A percentile compares a stretch with the other conserved stretches of the same genome.
Evolutionary conservation across 2,797 vertebrate genomes (phyloP).

Genomic region (Syngnathus acus): DNA sequence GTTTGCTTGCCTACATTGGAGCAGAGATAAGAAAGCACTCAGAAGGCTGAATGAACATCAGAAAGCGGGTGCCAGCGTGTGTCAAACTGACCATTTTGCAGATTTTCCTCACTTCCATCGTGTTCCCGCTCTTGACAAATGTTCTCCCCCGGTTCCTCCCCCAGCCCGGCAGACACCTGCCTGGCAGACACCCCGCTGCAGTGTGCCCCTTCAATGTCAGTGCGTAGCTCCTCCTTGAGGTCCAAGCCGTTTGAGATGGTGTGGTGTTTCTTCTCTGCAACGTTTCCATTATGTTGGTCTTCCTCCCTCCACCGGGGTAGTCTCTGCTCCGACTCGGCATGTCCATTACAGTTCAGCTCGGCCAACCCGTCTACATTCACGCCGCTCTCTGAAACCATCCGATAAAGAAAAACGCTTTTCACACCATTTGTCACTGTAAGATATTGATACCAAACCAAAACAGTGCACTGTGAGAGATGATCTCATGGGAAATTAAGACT

Average conservation of each 20-base stretch:
- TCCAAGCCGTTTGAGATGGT: conserved; percentile 59
- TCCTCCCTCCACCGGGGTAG: conserved; percentile 51
- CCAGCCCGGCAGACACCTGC: conserved; percentile 25
- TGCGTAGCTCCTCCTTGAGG: conserved; percentile 34
- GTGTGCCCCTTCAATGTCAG: conserved; percentile 29
- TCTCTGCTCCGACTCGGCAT: conserved; percentile 56
- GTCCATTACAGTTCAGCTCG: conserved; percentile 86
- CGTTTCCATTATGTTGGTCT: conserved; percentile 71
- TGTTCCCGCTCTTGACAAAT: conserved; percentile 39
- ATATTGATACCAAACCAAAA: neutral
- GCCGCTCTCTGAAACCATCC: conserved; percentile 36
- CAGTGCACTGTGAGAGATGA: too few species aligned
- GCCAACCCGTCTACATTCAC: conserved; percentile 35
- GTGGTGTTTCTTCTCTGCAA: conserved; percentile 31
- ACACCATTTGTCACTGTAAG: neutral
- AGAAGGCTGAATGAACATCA: neutral
- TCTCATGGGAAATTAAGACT: neutral
- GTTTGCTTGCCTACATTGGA: conserved; percentile 75
- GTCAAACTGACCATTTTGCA: conserved; percentile 61
- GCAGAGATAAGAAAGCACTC: conserved; percentile 18
- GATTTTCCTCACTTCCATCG: conserved; percentile 43
- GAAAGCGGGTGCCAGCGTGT: conserved; percentile 2
- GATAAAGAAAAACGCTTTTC: conserved; percentile 7
- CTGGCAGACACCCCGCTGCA: conserved; percentile 27
- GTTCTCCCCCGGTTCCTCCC: conserved; percentile 49